These are phyloP conservation scores for Cryptoblepharus egeriae DNA, from an alignment of 2,797 vertebrate genomes.

Conservation along the genomic window DNA sequence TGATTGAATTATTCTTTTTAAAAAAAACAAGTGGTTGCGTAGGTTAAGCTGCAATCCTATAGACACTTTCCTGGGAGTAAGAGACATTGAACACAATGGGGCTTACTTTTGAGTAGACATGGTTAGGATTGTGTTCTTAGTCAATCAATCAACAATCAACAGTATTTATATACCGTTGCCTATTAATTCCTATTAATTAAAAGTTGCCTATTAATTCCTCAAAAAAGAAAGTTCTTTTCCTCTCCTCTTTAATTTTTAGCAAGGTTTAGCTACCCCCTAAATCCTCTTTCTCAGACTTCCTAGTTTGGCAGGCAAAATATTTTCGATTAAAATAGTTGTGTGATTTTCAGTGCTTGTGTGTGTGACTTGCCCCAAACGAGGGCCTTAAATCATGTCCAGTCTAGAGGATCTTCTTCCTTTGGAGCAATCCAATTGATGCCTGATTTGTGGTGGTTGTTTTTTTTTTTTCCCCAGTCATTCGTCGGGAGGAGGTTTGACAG, in stretches of 20 bases:
- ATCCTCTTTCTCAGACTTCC: background rate
- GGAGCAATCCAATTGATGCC: background rate
- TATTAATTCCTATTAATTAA: too few relatives aligned
- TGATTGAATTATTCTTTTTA: conserved; percentile 43
- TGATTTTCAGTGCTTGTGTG: background rate
- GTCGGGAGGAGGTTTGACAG: background rate
- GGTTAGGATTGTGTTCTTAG: too few relatives aligned
- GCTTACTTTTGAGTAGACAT: too few relatives aligned
- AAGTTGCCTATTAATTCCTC: conserved; percentile 50
- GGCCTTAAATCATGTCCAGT: conserved; percentile 14
- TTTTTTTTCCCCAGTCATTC: background rate
- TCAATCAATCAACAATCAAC: too few relatives aligned
- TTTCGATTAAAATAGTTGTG: background rate
- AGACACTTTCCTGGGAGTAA: too few relatives aligned
- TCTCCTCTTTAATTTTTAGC: background rate
- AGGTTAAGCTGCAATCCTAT: too few relatives aligned
- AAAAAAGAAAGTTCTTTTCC: conserved; percentile 35
- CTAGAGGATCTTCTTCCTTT: background rate
- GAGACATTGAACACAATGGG: too few relatives aligned
- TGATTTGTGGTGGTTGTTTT: background rate
- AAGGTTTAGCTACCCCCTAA: conserved; percentile 7
- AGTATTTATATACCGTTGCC: too few relatives aligned
- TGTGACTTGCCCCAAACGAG: background rate
- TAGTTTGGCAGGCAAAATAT: background rate
- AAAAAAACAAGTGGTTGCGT: conserved; percentile 47